phyloP scores from a whole-genome alignment of 2,797 vertebrate species.

The Crenichthys baileyi region DNA sequence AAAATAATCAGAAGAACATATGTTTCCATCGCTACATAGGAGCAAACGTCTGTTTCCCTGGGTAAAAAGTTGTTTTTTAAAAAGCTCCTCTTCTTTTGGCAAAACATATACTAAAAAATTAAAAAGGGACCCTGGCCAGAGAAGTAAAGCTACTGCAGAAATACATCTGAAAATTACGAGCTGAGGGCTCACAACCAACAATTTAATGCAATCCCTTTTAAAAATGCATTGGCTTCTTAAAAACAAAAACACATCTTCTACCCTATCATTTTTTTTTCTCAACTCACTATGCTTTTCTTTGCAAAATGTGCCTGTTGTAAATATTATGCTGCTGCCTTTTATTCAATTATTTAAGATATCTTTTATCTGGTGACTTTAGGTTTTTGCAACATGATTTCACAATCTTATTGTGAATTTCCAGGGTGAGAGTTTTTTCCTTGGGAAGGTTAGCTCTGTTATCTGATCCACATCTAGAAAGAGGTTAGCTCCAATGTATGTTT shows the following conservation, averaged over 20 bases:
- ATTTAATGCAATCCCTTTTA: neutral
- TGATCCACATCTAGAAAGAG: no score
- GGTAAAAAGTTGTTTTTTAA: neutral
- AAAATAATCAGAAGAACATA: neutral
- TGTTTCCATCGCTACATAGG: neutral
- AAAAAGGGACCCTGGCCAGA: neutral
- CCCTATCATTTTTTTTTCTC: neutral
- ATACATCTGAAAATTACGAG: neutral
- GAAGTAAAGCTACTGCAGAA: neutral
- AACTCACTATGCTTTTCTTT: neutral
- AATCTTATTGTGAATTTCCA: neutral
- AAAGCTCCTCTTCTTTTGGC: neutral
- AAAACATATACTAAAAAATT: neutral
- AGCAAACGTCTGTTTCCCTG: neutral
- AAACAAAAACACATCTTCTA: neutral
- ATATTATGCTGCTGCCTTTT: no score
- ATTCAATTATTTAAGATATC: no score
- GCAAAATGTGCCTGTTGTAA: no score
- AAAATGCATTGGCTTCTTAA: neutral
- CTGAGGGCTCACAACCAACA: neutral
- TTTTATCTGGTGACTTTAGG: no score
- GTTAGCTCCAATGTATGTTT: neutral
- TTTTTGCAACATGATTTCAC: no score
- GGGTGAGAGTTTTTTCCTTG: neutral
- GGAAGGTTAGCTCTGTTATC: no score